Evolutionary conservation across 2,888 invertebrate genomes (phyloP), one percentile per base, ranked within the genome.

Genomic region (Sphaeridia pumilis): DNA sequence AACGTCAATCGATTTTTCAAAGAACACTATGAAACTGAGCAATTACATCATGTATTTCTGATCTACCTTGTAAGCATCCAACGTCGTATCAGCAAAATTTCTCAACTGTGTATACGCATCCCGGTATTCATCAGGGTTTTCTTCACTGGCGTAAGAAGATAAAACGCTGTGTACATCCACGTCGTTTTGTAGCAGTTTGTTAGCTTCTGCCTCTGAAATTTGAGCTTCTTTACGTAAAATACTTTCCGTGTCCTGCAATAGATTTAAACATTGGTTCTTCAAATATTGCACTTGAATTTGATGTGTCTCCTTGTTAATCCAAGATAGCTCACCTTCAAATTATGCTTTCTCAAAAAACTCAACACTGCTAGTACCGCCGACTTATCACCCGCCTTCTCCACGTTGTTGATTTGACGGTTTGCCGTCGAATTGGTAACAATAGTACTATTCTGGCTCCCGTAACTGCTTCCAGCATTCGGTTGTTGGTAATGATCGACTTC

Each of bases 21-120:
- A 31, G n/a, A n/a, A n/a, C n/a, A n/a, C n/a, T n/a, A n/a, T n/a
- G n/a, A n/a, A n/a, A n/a, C n/a, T n/a, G n/a, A n/a, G n/a, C n/a
- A n/a, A n/a, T n/a, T n/a, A n/a, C n/a, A n/a, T n/a, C n/a, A n/a
- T n/a, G n/a, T n/a, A n/a, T n/a, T n/a, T n/a, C n/a, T n/a, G n/a
- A n/a, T 58, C 60, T 72, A 85, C 85, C 76, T 87, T 93, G 68
- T 94, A 93, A 60, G 89, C 82, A 72, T 95, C 95, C 49, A 94
- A 72, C 5, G 92, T 86, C 57, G 82, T 81, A 69, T 94, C 93
- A 1, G 94, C 83, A 72, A 93, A 94, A 60, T 80, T 81, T 66
- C 85, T 85, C 5, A 94, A 71, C 67, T 87, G 86, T 43, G 79
- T 79, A 68, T 92, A 95, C 1, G 88, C 83, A 69, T 83, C 84